Base-by-base conservation (phyloP, 2,797 vertebrate species). In the Scomberomorus guttatus region DNA sequence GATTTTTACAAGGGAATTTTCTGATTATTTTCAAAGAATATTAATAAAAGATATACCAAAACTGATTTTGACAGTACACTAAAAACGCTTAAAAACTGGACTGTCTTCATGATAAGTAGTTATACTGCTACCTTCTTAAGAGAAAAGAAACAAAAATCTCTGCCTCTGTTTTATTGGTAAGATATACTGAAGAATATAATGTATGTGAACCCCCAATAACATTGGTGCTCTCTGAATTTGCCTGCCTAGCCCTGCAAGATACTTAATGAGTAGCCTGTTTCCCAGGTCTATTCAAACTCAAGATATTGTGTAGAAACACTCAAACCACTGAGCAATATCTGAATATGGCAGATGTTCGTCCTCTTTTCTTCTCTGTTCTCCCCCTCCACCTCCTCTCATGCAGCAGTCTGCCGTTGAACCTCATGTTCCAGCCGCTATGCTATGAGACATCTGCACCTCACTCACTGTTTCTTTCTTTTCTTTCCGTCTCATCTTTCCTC, bases 341-440 rank as follows among this genome's bases (percentile, higher is more conserved):
- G 90, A 91, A 84, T 87, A 82, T 83, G 87, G 87, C 93, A 94
- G 91, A 92, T 93, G 91, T 92, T 92, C 54, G 1, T 69, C 83
- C 55, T 78, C 75, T 77, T 87, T 87, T 87, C 87, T 85, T 80
- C 85, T 75, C 77, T 61, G 58, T 79, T 80, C 71, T 83, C 85
- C 85, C 81, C 78, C 86, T 81, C 75, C 88, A 77, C 79, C 84
- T 67, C 81, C 58, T 95, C 88, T 94, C 95, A 95, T 96, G 92
- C 96, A 97, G 95, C 96, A 95, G 95, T 95, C 95, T 95, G 96
- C 96, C 95, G 95, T 94, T 95, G 85, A 91, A 91, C 84, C 87
- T 87, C 79, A 69, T 65, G 86, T 80, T 90, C 79, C 79, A 84
- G 91, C 78, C 68, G 75, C 90, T 88, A 57, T 78, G 76, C 85